Conservation (phyloP, 2,888 invertebrate genomes). For the Taphrorychus bicolor region DNA sequence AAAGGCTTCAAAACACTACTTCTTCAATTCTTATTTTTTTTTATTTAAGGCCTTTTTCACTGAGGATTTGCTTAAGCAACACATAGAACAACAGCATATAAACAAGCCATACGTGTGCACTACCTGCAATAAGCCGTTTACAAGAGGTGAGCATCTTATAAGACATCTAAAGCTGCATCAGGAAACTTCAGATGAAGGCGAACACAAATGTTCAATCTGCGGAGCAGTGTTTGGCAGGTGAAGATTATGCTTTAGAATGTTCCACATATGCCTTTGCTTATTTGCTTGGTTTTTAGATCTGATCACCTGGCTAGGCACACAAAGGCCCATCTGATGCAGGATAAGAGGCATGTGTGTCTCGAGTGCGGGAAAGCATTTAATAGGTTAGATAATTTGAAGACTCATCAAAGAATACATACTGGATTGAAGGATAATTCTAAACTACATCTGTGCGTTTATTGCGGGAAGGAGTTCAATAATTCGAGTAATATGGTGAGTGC, state of each 20-base stretch:
- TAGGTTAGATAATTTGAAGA: constrained; percentile 60
- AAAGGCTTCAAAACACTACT: not conserved
- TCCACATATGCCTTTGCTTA: not conserved
- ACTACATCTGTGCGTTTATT: constrained; percentile 59
- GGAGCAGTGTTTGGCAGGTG: constrained; percentile 56
- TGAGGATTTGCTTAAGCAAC: constrained; percentile 55
- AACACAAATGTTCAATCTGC: constrained; percentile 59
- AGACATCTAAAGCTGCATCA: constrained; percentile 58
- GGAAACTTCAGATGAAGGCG: constrained; percentile 47
- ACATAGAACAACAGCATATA: constrained; percentile 58
- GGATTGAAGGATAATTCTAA: constrained; percentile 58
- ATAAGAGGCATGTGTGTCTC: constrained; percentile 64
- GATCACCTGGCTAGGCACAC: constrained; percentile 71
- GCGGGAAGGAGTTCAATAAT: constrained; percentile 61
- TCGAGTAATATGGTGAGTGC: constrained; percentile 60
- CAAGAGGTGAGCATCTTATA: constrained; percentile 59
- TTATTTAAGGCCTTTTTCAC: constrained; percentile 52
- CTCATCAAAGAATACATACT: constrained; percentile 58
- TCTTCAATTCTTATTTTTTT: constrained; percentile 3
- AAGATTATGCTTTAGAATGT: constrained; percentile 16
- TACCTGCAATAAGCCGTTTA: constrained; percentile 58
- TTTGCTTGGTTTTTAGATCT: constrained; percentile 58
- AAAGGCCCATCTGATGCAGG: constrained; percentile 64
- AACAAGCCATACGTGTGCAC: constrained; percentile 59
- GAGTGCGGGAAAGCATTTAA: constrained; percentile 70